phyloP scores from a whole-genome alignment of 2,888 invertebrate species.

The Drosophila diplacantha region DNA sequence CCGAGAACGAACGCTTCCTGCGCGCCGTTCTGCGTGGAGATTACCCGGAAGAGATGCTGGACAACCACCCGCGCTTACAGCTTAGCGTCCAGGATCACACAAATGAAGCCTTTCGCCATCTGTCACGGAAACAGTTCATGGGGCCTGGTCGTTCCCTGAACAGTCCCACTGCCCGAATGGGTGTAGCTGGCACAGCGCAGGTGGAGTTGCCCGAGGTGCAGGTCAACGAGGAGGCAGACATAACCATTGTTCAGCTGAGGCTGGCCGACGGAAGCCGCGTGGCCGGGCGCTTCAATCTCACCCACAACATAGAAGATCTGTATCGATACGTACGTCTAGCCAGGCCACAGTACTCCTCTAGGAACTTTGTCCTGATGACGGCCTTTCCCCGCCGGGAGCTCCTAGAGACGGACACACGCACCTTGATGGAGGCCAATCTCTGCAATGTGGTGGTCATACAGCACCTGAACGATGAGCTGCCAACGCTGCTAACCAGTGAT shows the following conservation, averaged over 20 bases:
- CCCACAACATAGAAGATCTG: conserved; percentile 53
- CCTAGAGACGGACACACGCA: conserved; percentile 45
- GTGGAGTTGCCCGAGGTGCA: conserved; percentile 19
- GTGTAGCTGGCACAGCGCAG: neutral
- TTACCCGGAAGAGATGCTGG: conserved; percentile 52
- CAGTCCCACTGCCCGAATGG: conserved; percentile 2
- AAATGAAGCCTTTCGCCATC: conserved; percentile 43
- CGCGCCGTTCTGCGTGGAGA: conserved; percentile 58
- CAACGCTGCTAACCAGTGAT: conserved; percentile 2
- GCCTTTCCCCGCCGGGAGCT: conserved; percentile 52
- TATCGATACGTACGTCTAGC: conserved; percentile 55
- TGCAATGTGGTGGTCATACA: conserved; percentile 61
- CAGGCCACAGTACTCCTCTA: conserved; percentile 43
- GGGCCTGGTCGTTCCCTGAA: conserved; percentile 49
- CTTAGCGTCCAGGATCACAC: conserved; percentile 55
- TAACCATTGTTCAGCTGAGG: conserved; percentile 56
- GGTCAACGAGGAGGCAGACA: conserved; percentile 29
- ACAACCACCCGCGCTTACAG: conserved; percentile 37
- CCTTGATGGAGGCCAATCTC: conserved; percentile 49
- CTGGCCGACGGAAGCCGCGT: conserved; percentile 58
- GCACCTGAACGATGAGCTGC: conserved; percentile 42
- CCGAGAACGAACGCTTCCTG: conserved; percentile 54
- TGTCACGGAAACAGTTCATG: conserved; percentile 53
- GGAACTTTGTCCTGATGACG: conserved; percentile 49
- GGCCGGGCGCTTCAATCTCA: conserved; percentile 51